Base-by-base conservation (phyloP, 2,797 vertebrate genomes). In the Potorous gilbertii region DNA sequence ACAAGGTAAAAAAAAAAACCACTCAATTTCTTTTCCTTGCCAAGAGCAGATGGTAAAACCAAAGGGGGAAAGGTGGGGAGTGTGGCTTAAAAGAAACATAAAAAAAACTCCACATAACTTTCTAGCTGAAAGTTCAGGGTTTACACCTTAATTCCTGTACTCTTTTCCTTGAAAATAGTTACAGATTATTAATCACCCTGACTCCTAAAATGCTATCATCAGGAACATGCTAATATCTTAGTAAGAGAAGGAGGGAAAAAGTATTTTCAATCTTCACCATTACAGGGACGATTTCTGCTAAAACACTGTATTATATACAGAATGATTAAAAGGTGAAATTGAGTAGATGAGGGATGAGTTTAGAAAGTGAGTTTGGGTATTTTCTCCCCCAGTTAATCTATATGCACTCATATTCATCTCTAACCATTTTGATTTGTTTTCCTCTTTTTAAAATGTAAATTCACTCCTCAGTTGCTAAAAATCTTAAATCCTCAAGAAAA, bases 1-100 rank as follows among this genome's bases (percentile, higher is more conserved):
- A 91, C 81, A 54, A 56, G 96, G 96, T 40, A 91, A 10, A 96
- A 5, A 94, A 34, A 56, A 31, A 87, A n/a, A n/a, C n/a, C 5
- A 24, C 28, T 40, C 59, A 52, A 56, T 13, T 5, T 29, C 81
- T 92, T 50, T 55, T 8, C 5, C 13, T 54, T n/a, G 90, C 40
- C 14, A 5, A 46, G 34, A 13, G 5, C 16, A 52, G 5, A 40
- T 1, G 27, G 16, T 0, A 11, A 87, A 12, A 18, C 10, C 9
- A 0, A 12, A 28, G 55, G 34, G 29, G 40, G 34, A 4, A 10
- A 59, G 12, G 31, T 14, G 24, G 31, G 14, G 2, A 18, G 4
- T 52, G 90, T 6, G 3, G 29, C 90, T 54, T 74, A 3, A 1
- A 12, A 55, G 55, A 46, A 40, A n/a, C 93, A 93, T 14, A 18